Base-by-base conservation (phyloP, 2,888 invertebrate genomes). In the Agrotis exclamationis region DNA sequence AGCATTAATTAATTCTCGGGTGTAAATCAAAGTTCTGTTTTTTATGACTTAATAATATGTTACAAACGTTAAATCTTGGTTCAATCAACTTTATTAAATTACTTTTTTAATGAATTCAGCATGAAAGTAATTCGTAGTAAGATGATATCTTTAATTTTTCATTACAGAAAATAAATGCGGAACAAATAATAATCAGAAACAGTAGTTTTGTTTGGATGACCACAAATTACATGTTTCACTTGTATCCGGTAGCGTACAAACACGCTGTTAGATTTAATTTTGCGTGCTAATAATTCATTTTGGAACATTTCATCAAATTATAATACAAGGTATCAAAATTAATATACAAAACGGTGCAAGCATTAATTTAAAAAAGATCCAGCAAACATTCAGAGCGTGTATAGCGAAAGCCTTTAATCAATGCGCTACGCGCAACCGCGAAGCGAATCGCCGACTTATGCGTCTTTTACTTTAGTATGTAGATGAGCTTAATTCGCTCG, bases 361-460 rank as follows among this genome's bases (percentile, higher is more conserved):
- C 86, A 88, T 89, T 88, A 89, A 91, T 92, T 90, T 86, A 86
- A 87, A 85, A 85, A 73, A 85, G 70, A 76, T 58, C 64, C 70
- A 76, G 82, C 70, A 80, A 83, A 85, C 80, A 89, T 89, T 89
- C 87, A 89, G 90, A 91, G 90, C 91, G 89, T 89, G 86, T 86
- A 88, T 80, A 85, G 80, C 86, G 87, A 87, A 88, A 88, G 87
- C 84, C 84, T 90, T 91, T 92, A 91, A 92, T 92, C 91, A 89
- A 90, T 87, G 89, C 84, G 85, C 84, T 86, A 89, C 86, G 86
- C 88, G 86, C 79, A 85, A 85, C 87, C 75, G 85, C 86, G 87
- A 86, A 88, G 86, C 87, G 88, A 87, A 89, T 88, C 86, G 86
- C 83, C 82, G 81, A 87, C 87, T 85, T 88, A 86, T 81, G 83